Conservation (phyloP, 2,888 invertebrate species). For the Busseola fusca region DNA sequence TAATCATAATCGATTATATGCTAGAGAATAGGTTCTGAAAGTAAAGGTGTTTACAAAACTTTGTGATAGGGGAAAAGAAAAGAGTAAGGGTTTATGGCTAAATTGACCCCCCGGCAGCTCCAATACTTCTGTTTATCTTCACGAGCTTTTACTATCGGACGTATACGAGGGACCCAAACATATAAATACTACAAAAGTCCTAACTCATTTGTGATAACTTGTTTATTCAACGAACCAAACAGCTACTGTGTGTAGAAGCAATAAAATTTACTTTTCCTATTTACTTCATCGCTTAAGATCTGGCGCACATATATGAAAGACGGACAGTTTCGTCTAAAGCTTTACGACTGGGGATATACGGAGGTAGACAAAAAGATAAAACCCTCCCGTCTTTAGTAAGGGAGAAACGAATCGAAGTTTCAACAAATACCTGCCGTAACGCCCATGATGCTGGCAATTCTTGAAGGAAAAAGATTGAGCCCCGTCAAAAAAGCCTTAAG, state of each 20-base stretch:
- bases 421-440: conserved; percentile 53
- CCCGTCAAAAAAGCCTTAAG: conserved; percentile 42
- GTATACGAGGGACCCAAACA: conserved; percentile 1
- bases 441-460: conserved; percentile 43
- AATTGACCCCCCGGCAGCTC: not conserved
- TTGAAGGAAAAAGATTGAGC: conserved; percentile 57
- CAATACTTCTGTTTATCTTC: not conserved
- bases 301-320: conserved; percentile 30
- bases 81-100: not conserved
- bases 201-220: conserved; percentile 48
- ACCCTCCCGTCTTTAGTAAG: conserved; percentile 43
- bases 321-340: conserved; percentile 48
- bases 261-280: conserved; percentile 50
- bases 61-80: not conserved
- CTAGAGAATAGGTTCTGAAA: not conserved
- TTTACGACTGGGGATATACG: conserved; percentile 51
- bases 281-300: conserved; percentile 45
- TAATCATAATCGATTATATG: not conserved
- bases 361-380: conserved; percentile 56
- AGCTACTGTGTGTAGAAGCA: conserved; percentile 11
- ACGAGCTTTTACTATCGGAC: not conserved
- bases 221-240: conserved; percentile 42
- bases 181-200: conserved; percentile 15
- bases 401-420: conserved; percentile 48
- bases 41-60: not conserved